A percentile compares a stretch with the other conserved stretches of the same genome.
These are phyloP conservation scores for Pelobates fuscus DNA, from an alignment of 2,113 vertebrate genomes.

Conservation along the genomic window DNA sequence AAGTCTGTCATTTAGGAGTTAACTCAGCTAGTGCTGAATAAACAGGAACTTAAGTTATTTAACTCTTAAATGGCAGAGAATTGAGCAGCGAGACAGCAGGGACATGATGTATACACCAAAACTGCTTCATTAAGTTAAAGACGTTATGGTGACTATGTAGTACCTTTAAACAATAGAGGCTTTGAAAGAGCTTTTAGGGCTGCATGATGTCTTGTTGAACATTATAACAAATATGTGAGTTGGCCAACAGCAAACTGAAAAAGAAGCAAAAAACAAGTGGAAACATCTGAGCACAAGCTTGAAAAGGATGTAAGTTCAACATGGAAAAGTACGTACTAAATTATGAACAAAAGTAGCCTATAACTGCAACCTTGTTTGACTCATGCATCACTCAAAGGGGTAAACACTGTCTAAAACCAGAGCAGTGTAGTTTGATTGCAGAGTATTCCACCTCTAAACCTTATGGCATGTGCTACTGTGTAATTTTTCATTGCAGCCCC, in stretches of 20 bases:
- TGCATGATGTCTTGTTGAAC: background rate
- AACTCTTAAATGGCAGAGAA: no score
- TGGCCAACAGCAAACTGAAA: background rate
- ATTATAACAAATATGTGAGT: background rate
- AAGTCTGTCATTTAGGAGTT: no score
- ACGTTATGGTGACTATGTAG: no score
- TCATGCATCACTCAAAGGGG: background rate
- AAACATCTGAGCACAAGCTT: background rate
- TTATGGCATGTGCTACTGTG: background rate
- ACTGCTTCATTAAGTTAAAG: no score
- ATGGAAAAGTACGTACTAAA: background rate
- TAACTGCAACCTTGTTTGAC: background rate
- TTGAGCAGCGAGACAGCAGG: no score
- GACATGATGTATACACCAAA: no score
- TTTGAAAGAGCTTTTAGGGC: background rate
- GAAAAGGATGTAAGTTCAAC: background rate
- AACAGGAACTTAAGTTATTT: no score
- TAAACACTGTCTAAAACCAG: background rate
- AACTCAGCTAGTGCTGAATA: no score
- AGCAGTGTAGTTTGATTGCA: background rate
- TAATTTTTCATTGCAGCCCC: no score
- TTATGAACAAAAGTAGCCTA: background rate
- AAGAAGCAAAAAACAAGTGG: conserved; percentile 1
- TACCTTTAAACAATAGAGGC: no score
- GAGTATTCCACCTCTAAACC: background rate